Conservation (phyloP, 2,888 invertebrate genomes). For the Cerastoderma edule region DNA sequence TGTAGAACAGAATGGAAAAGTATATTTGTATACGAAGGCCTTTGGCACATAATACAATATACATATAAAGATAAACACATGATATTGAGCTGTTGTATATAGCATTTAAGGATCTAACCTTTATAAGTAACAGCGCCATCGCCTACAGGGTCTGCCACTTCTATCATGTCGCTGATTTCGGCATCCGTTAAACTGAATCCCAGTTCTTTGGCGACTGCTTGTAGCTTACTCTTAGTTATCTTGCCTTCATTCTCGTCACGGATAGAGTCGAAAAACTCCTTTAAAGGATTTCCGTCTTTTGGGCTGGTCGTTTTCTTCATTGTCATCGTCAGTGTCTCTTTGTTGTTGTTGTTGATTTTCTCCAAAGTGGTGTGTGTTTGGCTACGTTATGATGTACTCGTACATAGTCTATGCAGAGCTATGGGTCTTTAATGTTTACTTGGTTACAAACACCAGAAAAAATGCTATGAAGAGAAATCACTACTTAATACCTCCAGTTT, state of each 20-base stretch:
- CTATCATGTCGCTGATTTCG: slow-evolving; percentile 43
- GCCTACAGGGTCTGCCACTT: slow-evolving; percentile 35
- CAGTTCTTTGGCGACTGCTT: slow-evolving; percentile 22
- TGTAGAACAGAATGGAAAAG: too few species aligned
- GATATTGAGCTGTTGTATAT: too few species aligned
- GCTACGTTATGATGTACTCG: background rate
- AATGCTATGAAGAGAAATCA: background rate
- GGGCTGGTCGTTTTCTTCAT: too few species aligned
- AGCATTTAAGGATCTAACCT: too few species aligned
- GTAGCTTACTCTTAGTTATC: slow-evolving; percentile 36
- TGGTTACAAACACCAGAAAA: background rate
- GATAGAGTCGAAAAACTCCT: slow-evolving; percentile 12
- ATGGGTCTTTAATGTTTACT: background rate
- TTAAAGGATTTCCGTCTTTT: too few species aligned
- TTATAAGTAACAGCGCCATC: slow-evolving; percentile 39
- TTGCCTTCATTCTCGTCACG: slow-evolving; percentile 29
- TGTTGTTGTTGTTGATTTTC: slow-evolving; percentile 10
- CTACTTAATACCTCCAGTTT: too few species aligned
- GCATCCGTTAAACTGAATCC: slow-evolving; percentile 36
- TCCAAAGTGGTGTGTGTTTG: background rate
- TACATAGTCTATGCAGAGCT: background rate
- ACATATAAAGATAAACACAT: too few species aligned
- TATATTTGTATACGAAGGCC: too few species aligned
- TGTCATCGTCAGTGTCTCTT: too few species aligned
- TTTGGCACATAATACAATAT: too few species aligned